Evolutionary conservation across 2,888 invertebrate genomes (phyloP).

Genomic region (Ormia ochracea): DNA sequence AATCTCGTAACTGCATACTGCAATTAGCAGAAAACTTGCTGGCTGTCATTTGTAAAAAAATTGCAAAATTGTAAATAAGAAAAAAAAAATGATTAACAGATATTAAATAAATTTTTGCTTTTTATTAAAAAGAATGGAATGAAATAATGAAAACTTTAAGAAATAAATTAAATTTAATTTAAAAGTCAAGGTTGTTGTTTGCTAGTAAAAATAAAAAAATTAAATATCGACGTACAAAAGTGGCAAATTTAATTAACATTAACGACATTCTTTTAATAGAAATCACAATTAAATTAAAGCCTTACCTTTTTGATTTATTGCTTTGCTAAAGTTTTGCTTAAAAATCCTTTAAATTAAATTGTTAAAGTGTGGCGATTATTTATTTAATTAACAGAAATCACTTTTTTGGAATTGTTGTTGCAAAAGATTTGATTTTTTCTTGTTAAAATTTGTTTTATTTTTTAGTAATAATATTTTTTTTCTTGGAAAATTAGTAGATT

Average conservation of each 20-base stretch:
- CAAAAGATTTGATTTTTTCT: conserved; percentile 34
- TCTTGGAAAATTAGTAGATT: conserved; percentile 4
- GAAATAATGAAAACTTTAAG: background rate
- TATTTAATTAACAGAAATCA: background rate
- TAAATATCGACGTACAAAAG: conserved; percentile 6
- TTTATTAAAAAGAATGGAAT: background rate
- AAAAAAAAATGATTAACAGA: conserved; percentile 5
- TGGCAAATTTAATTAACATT: conserved; percentile 13
- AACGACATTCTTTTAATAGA: conserved; percentile 20
- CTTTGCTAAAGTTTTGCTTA: background rate
- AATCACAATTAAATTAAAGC: background rate
- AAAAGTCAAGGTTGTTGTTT: conserved; percentile 61
- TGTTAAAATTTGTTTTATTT: background rate
- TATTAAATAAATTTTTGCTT: background rate
- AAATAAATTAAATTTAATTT: conserved; percentile 33
- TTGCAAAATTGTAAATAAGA: background rate
- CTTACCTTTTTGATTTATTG: background rate
- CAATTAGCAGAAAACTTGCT: conserved; percentile 1
- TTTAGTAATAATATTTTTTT: background rate
- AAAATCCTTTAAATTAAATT: background rate
- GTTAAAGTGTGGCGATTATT: background rate
- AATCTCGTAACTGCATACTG: background rate
- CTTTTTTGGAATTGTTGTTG: background rate
- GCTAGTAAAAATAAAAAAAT: background rate
- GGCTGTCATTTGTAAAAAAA: background rate